Evolutionary conservation across 2,888 invertebrate genomes (phyloP), one percentile per base, ranked within the genome.

Genomic region (Cerceris rybyensis): DNA sequence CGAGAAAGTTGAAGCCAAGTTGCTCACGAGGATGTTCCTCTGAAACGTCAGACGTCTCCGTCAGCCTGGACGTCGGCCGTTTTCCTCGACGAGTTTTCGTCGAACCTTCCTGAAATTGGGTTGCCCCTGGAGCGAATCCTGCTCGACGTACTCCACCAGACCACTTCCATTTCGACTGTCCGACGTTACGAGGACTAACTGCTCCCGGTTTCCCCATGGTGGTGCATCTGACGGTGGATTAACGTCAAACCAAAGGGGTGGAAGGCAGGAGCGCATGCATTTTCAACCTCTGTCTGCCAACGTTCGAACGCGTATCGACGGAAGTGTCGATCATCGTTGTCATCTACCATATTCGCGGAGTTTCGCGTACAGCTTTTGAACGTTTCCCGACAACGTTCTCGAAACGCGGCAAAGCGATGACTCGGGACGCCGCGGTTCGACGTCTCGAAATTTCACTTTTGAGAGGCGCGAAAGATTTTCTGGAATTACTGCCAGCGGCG

Each of bases 301-400:
- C 28, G 65, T 58, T 72, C 74, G 81, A 61, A 79, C 59, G 84
- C 84, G 60, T 80, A 82, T 84, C 83, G 75, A 84, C 70, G 75
- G 77, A 82, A 75, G 71, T 61, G 84, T 84, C 84, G 82, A 84
- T 84, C 82, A 79, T 75, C 79, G 61, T 70, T 17, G 46, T 39
- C 52, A 63, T 68, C 70, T 46, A 57, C 28, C 50, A 58, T 54
- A 70, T 50, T 64, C 60, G 28, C 28, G 60, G 67, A 75, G 67
- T 70, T 70, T 7, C n/a, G 50, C 50, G 50, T 46, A 9, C 11
- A 16, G 43, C 60, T 41, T 28, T 14, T 43, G 50, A n/a, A 42
- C 49, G 55, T 54, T 55, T 28, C 54, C 6, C 64, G 67, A 49
- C 55, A 57, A 67, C 59, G 67, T 70, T 50, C 13, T 54, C 14